Base-by-base conservation (phyloP, 1,140 invertebrate species). In the Hyposmocoma kahamanoa region DNA sequence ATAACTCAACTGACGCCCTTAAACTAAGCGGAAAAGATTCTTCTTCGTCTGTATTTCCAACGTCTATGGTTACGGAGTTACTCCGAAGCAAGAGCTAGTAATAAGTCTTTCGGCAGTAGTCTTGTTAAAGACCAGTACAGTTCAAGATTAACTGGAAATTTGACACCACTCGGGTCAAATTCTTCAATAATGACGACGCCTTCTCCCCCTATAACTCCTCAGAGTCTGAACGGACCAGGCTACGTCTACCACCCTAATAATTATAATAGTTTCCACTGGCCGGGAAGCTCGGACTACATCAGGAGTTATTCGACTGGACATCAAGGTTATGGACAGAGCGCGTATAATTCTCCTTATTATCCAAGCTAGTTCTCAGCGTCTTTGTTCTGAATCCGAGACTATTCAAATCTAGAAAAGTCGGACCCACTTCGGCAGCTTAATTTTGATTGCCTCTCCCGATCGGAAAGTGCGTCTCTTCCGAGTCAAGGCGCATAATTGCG, bases 111-210 rank as follows among this genome's bases (percentile, higher is more conserved):
- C 34, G 72, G 73, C 0, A 77, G 74, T 32, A 81, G 75, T 41
- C 43, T 86, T 17, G 75, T 79, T 0, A 86, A 86, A 32, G 83
- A 86, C 42, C 80, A 84, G 47, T 84, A 86, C 28, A 81, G 74
- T 34, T 82, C 84, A 0, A 61, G 82, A 6, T 58, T 84, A 52
- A 84, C 80, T 9, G 90, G 90, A 10, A 91, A 90, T 50, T 67
- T 91, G 22, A 91, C 90, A 26, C 89, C 90, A 0, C 66, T 90
- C 52, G 90, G 90, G 10, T 91, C 90, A 22, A 91, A 90, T 55
- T 90, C 88, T 4, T 90, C 89, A 43, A 90, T 91, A 1, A 88
- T 89, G 79, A 90, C 90, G 1, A 91, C 90, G 0, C 90, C 90
- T 0, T 91, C 90, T 13, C 90, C 90, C 18, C 90, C 90, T 11